Evolutionary conservation across 2,797 vertebrate genomes (phyloP).

Genomic region (Alca torda): DNA sequence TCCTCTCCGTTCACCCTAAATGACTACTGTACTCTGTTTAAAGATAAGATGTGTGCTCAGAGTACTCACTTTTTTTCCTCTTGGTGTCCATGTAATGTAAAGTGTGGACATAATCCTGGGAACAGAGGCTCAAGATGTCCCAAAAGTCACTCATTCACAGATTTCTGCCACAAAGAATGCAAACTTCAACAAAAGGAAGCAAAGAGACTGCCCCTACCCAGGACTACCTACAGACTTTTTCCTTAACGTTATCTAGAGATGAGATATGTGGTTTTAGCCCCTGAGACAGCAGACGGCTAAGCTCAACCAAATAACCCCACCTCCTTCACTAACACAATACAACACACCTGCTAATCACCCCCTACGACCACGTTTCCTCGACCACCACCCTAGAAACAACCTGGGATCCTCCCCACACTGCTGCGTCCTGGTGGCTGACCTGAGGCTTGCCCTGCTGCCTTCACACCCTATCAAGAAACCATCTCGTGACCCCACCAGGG

Average conservation of each 20-base stretch:
- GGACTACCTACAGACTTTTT: not conserved
- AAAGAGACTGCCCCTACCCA: not conserved
- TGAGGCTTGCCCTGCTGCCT: not conserved
- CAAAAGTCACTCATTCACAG: not conserved
- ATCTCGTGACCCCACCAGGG: not conserved
- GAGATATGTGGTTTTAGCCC: not conserved
- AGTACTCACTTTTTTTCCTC: not conserved
- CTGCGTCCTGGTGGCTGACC: not conserved
- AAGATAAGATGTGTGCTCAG: not conserved
- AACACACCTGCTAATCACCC: not conserved
- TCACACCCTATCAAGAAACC: not conserved
- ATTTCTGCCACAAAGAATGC: not conserved
- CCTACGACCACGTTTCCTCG: not conserved
- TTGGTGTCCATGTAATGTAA: not conserved
- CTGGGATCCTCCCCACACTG: not conserved
- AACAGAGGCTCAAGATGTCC: not conserved
- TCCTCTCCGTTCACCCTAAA: not conserved
- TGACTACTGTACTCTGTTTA: not conserved
- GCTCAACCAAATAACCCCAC: not conserved
- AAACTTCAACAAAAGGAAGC: not conserved
- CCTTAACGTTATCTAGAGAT: not conserved
- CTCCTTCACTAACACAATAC: not conserved
- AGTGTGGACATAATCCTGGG: not conserved
- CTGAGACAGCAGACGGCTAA: not conserved
- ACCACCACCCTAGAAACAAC: not conserved